Percentiles rank a stretch among this genome's conserved stretches.
These are phyloP conservation scores for Pyrochroa serraticornis DNA, from an alignment of 2,888 invertebrate species.

Conservation along the genomic window DNA sequence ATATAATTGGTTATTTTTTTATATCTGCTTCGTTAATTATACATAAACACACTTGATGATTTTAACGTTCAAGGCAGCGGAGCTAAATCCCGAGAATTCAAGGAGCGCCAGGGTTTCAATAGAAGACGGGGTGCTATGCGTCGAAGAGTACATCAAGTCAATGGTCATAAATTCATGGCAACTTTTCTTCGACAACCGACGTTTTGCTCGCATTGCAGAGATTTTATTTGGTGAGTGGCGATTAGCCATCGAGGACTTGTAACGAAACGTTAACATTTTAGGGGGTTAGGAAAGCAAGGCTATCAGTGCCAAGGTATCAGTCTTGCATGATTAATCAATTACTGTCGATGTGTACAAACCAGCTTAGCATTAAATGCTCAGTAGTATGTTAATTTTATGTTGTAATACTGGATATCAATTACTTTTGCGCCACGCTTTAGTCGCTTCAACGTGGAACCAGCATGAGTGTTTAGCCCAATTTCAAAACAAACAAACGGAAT, in stretches of 20 bases:
- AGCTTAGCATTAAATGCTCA: too few species aligned
- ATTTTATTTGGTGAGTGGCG: slow-evolving; percentile 93
- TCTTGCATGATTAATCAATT: too few species aligned
- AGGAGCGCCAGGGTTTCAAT: slow-evolving; percentile 94
- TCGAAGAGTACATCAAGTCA: slow-evolving; percentile 95
- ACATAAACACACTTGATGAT: too few species aligned
- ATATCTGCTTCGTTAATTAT: too few species aligned
- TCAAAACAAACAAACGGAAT: too few species aligned
- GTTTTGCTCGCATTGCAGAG: slow-evolving; percentile 98
- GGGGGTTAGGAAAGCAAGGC: slow-evolving; percentile 96
- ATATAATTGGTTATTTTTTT: slow-evolving; percentile 19
- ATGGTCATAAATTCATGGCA: slow-evolving; percentile 99
- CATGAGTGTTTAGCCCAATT: too few species aligned
- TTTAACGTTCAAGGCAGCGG: slow-evolving; percentile 34
- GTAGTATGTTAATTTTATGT: too few species aligned
- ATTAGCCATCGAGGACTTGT: background rate
- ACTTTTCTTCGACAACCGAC: slow-evolving; percentile 98
- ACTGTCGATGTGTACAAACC: too few species aligned
- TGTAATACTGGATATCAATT: too few species aligned
- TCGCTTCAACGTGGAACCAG: too few species aligned
- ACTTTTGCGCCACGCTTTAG: too few species aligned
- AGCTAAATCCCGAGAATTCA: slow-evolving; percentile 82
- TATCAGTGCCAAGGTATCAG: slow-evolving; percentile 93
- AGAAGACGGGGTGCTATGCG: slow-evolving; percentile 97
- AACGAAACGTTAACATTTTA: slow-evolving; percentile 60